These are phyloP conservation scores for Peromyscus aztecus DNA, from an alignment of 2,797 vertebrate species.

Conservation along the genomic window DNA sequence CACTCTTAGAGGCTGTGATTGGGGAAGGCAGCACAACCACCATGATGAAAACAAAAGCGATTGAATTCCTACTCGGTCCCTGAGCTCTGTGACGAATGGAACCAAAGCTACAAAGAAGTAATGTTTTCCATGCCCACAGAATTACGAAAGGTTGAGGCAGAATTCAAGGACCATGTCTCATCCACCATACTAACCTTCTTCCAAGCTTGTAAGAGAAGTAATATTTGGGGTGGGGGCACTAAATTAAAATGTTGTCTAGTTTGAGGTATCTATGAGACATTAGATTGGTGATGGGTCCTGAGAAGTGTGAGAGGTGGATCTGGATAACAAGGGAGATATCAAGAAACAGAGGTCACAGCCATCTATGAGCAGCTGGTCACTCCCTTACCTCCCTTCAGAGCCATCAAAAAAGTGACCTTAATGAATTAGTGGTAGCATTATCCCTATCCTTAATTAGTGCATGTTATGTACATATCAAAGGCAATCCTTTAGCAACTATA, in stretches of 20 bases:
- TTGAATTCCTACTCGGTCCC: not conserved
- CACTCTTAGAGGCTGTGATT: not conserved
- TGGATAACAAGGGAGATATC: not conserved
- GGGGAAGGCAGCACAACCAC: not conserved
- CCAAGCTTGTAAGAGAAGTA: not conserved
- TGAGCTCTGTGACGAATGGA: not conserved
- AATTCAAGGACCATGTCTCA: slow-evolving; percentile 45
- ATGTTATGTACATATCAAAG: not conserved
- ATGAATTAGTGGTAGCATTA: not conserved
- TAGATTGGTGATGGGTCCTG: not conserved
- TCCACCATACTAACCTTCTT: not conserved
- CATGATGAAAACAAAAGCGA: not conserved
- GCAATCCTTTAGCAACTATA: not conserved
- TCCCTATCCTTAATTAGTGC: not conserved
- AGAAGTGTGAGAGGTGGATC: not conserved
- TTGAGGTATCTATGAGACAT: not conserved
- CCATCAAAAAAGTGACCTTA: not conserved
- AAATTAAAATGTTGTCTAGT: not conserved
- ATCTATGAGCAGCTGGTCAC: not conserved
- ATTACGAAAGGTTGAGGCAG: not conserved
- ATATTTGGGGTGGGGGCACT: slow-evolving; percentile 6
- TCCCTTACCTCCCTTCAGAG: not conserved
- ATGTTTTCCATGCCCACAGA: not conserved
- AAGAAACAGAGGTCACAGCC: not conserved
- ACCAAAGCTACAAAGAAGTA: not conserved